Conservation (phyloP, 2,888 invertebrate species). For the Andrena fulva region DNA sequence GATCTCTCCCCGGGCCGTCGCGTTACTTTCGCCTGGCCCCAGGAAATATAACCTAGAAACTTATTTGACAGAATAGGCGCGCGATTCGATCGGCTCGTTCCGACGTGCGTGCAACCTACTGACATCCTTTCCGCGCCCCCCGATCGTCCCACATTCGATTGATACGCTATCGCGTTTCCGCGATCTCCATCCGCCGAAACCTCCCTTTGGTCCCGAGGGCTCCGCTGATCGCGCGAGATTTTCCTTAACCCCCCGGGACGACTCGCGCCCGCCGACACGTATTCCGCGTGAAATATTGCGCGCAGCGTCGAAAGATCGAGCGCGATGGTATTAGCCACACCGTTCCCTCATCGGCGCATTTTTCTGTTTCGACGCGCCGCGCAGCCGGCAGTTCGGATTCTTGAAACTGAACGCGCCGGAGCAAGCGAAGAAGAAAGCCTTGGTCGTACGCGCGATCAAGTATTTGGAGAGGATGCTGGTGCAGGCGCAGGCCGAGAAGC, state of each 20-base stretch:
- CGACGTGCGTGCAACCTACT: conserved; percentile 76
- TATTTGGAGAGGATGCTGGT: conserved; percentile 94
- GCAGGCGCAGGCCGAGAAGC: conserved; percentile 89
- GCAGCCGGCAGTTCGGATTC: conserved; percentile 96
- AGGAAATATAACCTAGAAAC: conserved; percentile 69
- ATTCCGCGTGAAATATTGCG: background rate
- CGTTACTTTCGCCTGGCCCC: conserved; percentile 18
- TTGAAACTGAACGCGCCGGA: conserved; percentile 92
- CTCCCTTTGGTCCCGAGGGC: background rate
- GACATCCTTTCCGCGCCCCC: conserved; percentile 77
- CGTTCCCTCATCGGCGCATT: background rate
- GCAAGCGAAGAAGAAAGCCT: conserved; percentile 91
- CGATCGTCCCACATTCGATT: conserved; percentile 63
- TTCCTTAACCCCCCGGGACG: background rate
- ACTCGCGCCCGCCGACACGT: background rate
- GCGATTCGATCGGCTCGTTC: conserved; percentile 64
- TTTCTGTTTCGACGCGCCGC: conserved; percentile 78
- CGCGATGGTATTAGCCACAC: background rate
- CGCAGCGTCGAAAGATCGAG: background rate
- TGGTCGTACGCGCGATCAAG: conserved; percentile 93
- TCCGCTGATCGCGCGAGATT: background rate
- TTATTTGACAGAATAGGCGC: conserved; percentile 74
- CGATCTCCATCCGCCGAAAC: background rate
- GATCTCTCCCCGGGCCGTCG: background rate
- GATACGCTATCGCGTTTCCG: conserved; percentile 3